Evolutionary conservation across 2,797 vertebrate species (phyloP), one percentile per base, ranked within the genome.

Genomic region (Lates japonicus): DNA sequence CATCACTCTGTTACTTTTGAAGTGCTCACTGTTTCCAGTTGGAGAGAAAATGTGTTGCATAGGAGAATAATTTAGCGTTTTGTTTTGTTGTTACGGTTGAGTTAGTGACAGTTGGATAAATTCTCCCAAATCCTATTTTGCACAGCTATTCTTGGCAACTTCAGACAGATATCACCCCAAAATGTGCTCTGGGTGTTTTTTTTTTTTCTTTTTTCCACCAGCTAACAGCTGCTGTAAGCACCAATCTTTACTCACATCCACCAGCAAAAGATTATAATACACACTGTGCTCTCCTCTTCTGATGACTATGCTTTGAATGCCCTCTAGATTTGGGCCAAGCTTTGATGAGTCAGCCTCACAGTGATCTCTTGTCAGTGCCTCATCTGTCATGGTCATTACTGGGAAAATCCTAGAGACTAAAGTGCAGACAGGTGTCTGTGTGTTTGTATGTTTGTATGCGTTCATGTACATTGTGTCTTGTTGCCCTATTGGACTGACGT

Each of bases 321-420:
- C 90, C 91, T 91, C 89, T 84, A 91, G 88, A 91, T 92, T 87
- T 88, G 82, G 89, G 90, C 86, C 90, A 77, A 59, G 70, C 85
- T 92, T 88, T 90, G 87, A 91, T 90, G 93, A 95, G 86, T 95
- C 89, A 92, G 90, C 82, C 87, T 93, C 70, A 77, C 83, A 72
- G 76, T 88, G 92, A 88, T 82, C 84, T 91, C 69, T 90, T 90
- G 88, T 90, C 80, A 54, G 83, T 46, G 77, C 79, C 76, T 91
- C 78, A 82, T 92, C 87, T 83, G 81, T 90, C 81, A 87, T 81
- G n/a, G 35, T 88, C 80, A 75, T 88, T 86, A 89, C 74, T 60
- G 78, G 75, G 67, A 81, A 87, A 84, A 79, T 86, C 78, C 78
- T 68, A 44, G 37, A 69, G 73, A 81, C 71, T 72, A 64, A 85